Percentiles rank a stretch among this genome's conserved stretches.
These are phyloP conservation scores for Garra rufa DNA, from an alignment of 2,113 vertebrate genomes.

Conservation along the genomic window DNA sequence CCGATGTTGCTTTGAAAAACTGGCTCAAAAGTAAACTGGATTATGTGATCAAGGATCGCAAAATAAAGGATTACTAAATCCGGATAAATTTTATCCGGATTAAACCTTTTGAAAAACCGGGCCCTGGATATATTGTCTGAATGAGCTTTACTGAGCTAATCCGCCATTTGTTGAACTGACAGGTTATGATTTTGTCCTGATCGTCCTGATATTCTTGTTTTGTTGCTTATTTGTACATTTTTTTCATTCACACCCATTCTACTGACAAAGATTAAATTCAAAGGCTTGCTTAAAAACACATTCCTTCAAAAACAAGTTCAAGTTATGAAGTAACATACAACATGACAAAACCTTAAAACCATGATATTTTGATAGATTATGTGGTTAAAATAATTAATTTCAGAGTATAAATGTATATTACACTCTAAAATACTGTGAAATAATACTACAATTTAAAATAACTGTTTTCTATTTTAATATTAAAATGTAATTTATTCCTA, in stretches of 20 bases:
- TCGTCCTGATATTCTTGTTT: conserved; percentile 13
- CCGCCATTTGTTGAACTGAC: background rate
- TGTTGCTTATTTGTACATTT: background rate
- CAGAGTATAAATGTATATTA: too few relatives aligned
- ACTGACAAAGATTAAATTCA: background rate
- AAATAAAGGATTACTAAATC: too few relatives aligned
- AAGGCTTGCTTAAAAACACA: background rate
- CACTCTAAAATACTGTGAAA: too few relatives aligned
- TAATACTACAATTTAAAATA: background rate
- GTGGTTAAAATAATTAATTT: background rate
- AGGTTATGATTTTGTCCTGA: background rate
- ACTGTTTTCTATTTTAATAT: background rate
- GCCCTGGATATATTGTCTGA: background rate
- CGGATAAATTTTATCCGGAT: too few relatives aligned
- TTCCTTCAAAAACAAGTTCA: background rate
- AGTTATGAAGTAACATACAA: background rate
- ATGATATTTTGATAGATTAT: background rate
- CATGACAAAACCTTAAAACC: background rate
- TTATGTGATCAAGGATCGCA: too few relatives aligned
- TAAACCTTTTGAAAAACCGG: too few relatives aligned
- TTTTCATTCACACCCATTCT: background rate
- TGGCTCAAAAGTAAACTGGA: too few relatives aligned
- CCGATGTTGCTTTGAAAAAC: too few relatives aligned
- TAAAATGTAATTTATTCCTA: background rate
- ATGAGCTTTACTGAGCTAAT: background rate